These are phyloP conservation scores for Sthenelais limicola DNA, from an alignment of 2,888 invertebrate species.

Conservation along the genomic window DNA sequence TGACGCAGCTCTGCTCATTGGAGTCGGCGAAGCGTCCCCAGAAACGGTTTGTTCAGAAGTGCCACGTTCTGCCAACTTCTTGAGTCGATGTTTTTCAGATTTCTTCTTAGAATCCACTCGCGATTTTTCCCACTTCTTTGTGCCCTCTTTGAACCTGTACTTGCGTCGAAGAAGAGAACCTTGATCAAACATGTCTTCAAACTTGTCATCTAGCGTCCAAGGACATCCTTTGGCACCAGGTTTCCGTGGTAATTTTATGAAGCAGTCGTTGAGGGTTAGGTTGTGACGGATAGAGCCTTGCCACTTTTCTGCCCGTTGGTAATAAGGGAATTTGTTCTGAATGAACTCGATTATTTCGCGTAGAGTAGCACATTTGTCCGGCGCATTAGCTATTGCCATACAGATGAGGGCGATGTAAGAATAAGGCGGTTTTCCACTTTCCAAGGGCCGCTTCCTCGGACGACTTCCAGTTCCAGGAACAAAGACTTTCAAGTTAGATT, in stretches of 20 bases:
- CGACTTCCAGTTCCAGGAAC: slow-evolving; percentile 37
- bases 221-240: slow-evolving; percentile 64
- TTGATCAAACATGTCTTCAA: slow-evolving; percentile 64
- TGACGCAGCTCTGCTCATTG: too few relatives aligned
- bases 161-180: slow-evolving; percentile 61
- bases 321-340: slow-evolving; percentile 60
- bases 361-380: slow-evolving; percentile 55
- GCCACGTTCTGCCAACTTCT: background rate
- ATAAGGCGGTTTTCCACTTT: slow-evolving; percentile 65
- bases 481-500: slow-evolving; percentile 11
- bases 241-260: slow-evolving; percentile 60
- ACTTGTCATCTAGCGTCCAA: slow-evolving; percentile 63
- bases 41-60: too few relatives aligned
- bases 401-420: slow-evolving; percentile 64
- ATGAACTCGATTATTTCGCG: slow-evolving; percentile 64
- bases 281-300: slow-evolving; percentile 66
- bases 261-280: slow-evolving; percentile 66
- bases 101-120: background rate
- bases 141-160: slow-evolving; percentile 57
- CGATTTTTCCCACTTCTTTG: slow-evolving; percentile 31
- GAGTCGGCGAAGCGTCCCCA: too few relatives aligned
- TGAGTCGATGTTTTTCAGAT: background rate
- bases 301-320: slow-evolving; percentile 62
- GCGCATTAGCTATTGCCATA: slow-evolving; percentile 63
- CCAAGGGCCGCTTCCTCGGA: slow-evolving; percentile 58